Evolutionary conservation across 2,113 vertebrate genomes (phyloP).

Genomic region (Mungos mungo): DNA sequence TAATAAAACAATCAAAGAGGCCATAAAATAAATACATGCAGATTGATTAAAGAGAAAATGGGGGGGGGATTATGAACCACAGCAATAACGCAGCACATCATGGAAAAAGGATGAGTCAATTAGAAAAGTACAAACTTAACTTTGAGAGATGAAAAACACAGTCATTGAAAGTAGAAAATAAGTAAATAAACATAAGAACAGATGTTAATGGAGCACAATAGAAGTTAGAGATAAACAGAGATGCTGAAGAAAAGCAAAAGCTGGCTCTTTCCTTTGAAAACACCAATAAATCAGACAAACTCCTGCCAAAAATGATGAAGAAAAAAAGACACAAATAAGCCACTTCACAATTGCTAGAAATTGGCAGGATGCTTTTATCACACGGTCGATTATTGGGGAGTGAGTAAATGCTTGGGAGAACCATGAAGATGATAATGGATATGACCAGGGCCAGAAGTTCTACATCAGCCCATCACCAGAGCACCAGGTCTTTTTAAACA

Average conservation of each 20-base stretch:
- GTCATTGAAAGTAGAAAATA: background rate
- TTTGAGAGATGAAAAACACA: constrained; percentile 27
- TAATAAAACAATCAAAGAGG: constrained; percentile 34
- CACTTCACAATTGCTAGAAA: background rate
- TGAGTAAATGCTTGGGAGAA: background rate
- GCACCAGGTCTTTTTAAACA: background rate
- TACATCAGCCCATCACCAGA: background rate
- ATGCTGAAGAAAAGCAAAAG: background rate
- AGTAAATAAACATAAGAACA: background rate
- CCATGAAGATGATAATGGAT: too few relatives aligned
- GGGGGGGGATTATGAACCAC: background rate
- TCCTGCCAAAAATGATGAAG: background rate
- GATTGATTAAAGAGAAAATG: constrained; percentile 27
- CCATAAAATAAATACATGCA: constrained; percentile 38
- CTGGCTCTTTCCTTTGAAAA: background rate
- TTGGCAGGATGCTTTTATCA: background rate
- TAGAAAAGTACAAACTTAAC: constrained; percentile 7
- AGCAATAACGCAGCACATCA: background rate
- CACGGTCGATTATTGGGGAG: background rate
- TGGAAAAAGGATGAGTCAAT: background rate
- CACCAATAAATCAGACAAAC: background rate
- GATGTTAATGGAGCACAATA: background rate
- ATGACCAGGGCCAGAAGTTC: background rate
- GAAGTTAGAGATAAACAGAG: background rate
- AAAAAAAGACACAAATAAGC: background rate